Conservation (phyloP, 2,888 invertebrate species). For the Tinea semifulvella region DNA sequence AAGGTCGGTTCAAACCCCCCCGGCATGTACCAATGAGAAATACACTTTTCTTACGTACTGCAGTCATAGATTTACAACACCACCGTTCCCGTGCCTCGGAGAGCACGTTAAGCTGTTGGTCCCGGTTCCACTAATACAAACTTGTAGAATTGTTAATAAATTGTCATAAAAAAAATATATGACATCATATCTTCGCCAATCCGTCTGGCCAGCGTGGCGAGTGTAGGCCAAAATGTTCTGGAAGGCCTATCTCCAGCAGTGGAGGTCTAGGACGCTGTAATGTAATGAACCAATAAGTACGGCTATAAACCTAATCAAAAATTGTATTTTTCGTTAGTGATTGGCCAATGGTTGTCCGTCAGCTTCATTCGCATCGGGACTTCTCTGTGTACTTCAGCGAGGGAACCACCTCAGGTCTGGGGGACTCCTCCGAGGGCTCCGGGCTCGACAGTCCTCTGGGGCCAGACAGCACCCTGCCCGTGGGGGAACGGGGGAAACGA, state of each 20-base stretch:
- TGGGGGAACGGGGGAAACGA: conserved; percentile 45
- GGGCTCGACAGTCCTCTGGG: conserved; percentile 44
- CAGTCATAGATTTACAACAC: no score
- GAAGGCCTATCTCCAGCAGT: conserved; percentile 1
- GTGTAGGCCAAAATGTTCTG: no score
- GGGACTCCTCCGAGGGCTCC: conserved; percentile 63
- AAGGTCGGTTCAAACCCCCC: no score
- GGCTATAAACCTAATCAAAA: neutral
- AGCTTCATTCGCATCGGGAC: conserved; percentile 90
- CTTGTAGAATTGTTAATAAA: no score
- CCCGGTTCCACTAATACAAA: no score
- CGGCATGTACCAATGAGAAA: no score
- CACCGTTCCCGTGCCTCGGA: no score
- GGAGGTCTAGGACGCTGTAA: neutral
- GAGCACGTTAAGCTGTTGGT: no score
- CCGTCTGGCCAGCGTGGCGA: no score
- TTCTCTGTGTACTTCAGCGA: conserved; percentile 93
- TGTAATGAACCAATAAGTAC: conserved; percentile 25
- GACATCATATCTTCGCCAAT: no score
- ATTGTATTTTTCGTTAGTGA: conserved; percentile 65
- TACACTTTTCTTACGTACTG: no score
- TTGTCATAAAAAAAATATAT: no score
- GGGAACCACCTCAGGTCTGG: conserved; percentile 77
- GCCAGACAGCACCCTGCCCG: conserved; percentile 47
- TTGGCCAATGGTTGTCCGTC: conserved; percentile 88